Base-by-base conservation (phyloP, 2,888 invertebrate species). In the Lacanobia oleracea region DNA sequence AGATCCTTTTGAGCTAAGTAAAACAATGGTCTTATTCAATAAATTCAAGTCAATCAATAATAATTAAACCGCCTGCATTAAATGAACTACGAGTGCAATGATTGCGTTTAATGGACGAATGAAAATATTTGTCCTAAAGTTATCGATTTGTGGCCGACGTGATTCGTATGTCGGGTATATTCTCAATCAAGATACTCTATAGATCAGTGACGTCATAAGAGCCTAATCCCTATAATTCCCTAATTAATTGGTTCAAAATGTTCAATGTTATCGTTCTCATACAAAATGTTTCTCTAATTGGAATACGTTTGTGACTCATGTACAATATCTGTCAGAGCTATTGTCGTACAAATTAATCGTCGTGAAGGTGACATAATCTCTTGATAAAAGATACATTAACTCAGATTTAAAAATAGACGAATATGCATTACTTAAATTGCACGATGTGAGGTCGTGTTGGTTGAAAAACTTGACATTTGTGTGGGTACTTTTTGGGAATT, bases 341-440 rank as follows among this genome's bases (percentile, higher is more conserved):
- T 77, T 77, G 77, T 73, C 56, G 62, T 51, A 57, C 51, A 73
- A 54, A 72, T 66, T 61, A 66, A 73, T 57, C 40, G 70, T 56
- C n/a, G 10, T 61, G 14, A 67, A 82, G 65, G 60, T 82, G 77
- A 73, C 51, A 69, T 77, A 74, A 77, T 80, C 74, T 54, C 77
- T 77, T 73, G 70, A 79, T 82, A 76, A 79, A 72, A 75, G 62
- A 73, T 70, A 66, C 14, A 67, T 82, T 71, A 75, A 70, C 70
- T 71, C 76, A 76, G 76, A 61, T 66, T 66, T 79, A 76, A 72
- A 82, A 81, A 81, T 82, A 81, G 72, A 77, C 23, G 21, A 72
- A 64, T 63, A 63, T 79, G 50, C 60, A 67, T 76, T 76, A 71
- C 66, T 54, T 66, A 45, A 45, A 59, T 48, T 56, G 54, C 77